A percentile compares a stretch with the other conserved stretches of the same genome.
phyloP scores from a whole-genome alignment of 2,888 invertebrate species.

The Oxystoma pomonae region DNA sequence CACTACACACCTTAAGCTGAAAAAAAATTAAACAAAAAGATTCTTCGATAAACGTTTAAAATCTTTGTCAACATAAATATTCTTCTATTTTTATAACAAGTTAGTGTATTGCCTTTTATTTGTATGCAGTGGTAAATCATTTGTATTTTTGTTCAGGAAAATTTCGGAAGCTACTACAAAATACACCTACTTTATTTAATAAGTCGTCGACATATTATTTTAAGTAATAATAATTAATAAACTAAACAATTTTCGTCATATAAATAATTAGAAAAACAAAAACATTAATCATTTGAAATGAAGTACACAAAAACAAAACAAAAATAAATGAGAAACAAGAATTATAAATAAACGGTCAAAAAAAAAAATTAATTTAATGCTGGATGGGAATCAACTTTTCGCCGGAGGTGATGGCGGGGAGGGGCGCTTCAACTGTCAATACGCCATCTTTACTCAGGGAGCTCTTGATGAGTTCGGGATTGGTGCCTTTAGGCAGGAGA shows the following conservation, averaged over 20 bases:
- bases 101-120: neutral
- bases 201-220: neutral
- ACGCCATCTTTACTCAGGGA: slow-evolving; percentile 96
- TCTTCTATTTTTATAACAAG: neutral
- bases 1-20: neutral
- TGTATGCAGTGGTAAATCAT: too few species aligned
- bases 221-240: neutral
- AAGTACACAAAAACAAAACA: neutral
- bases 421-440: slow-evolving; percentile 92
- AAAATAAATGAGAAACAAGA: neutral
- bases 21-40: neutral
- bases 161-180: too few species aligned
- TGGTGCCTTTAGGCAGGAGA: slow-evolving; percentile 92
- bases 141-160: too few species aligned
- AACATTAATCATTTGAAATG: neutral
- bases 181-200: too few species aligned
- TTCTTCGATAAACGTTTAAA: neutral
- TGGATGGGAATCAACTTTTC: slow-evolving; percentile 83
- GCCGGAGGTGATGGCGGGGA: slow-evolving; percentile 79
- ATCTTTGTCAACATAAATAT: neutral
- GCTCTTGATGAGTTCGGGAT: slow-evolving; percentile 93
- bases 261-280: neutral
- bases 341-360: neutral
- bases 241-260: neutral
- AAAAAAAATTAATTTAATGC: slow-evolving; percentile 45